These are phyloP conservation scores for Euplexia lucipara DNA, from an alignment of 2,888 invertebrate genomes.

Conservation along the genomic window DNA sequence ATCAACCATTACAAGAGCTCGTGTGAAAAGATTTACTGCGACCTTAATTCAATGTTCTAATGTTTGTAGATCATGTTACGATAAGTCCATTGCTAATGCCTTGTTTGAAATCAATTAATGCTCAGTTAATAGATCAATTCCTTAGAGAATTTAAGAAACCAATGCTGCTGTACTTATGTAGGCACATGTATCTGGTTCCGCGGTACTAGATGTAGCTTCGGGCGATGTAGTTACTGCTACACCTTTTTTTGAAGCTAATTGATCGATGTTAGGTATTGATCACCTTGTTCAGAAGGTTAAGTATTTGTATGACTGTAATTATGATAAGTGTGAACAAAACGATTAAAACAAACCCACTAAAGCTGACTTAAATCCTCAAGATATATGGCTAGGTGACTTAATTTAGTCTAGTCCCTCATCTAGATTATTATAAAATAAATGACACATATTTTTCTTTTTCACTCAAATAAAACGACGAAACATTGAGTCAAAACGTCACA, in stretches of 20 bases:
- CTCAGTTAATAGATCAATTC: slow-evolving; percentile 21
- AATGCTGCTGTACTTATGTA: slow-evolving; percentile 14
- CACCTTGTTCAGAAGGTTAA: slow-evolving; percentile 40
- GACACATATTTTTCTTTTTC: too few species aligned
- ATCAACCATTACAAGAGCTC: slow-evolving; percentile 19
- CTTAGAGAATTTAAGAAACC: slow-evolving; percentile 8
- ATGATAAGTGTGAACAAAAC: too few species aligned
- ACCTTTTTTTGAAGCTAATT: background rate
- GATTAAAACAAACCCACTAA: too few species aligned
- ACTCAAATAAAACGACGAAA: too few species aligned
- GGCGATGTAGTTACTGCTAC: slow-evolving; percentile 14
- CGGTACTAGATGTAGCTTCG: slow-evolving; percentile 23
- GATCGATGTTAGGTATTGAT: background rate
- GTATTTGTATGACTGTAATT: too few species aligned
- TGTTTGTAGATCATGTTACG: slow-evolving; percentile 60
- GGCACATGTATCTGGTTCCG: slow-evolving; percentile 12
- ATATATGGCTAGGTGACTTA: too few species aligned
- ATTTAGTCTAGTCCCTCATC: too few species aligned
- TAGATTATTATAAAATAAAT: too few species aligned
- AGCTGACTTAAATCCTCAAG: too few species aligned
- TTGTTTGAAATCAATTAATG: slow-evolving; percentile 47
- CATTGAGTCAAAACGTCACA: too few species aligned
- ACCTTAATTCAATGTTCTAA: slow-evolving; percentile 43
- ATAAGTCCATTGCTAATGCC: slow-evolving; percentile 38
- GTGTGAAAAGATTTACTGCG: slow-evolving; percentile 33